A percentile compares a stretch with the other conserved stretches of the same genome.
These are phyloP conservation scores for Spodoptera frugiperda DNA, from an alignment of 1,140 invertebrate genomes.

Conservation along the genomic window DNA sequence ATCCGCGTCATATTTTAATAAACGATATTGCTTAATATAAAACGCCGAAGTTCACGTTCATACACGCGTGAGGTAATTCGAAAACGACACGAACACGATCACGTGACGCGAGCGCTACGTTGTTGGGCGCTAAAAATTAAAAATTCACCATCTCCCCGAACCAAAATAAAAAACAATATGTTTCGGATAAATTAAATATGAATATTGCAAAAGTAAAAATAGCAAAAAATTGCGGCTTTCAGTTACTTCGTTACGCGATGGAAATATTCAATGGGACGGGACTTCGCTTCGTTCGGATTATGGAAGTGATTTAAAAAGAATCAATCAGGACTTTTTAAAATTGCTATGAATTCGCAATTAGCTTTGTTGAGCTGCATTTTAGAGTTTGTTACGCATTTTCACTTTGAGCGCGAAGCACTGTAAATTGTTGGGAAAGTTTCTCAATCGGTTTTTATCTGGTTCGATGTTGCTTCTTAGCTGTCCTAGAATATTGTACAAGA, in stretches of 20 bases:
- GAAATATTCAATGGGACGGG: slow-evolving; percentile 43
- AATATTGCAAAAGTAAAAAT: slow-evolving; percentile 33
- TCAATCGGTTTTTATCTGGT: slow-evolving; percentile 7
- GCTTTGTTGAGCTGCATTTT: slow-evolving; percentile 17
- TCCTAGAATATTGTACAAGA: not conserved
- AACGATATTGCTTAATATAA: not conserved
- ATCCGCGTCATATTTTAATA: not conserved
- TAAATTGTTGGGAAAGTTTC: not conserved
- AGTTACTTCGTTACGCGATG: slow-evolving; percentile 37
- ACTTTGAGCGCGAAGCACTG: slow-evolving; percentile 6
- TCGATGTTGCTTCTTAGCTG: not conserved
- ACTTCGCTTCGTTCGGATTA: slow-evolving; percentile 44
- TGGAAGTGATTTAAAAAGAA: slow-evolving; percentile 23
- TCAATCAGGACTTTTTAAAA: slow-evolving; percentile 17
- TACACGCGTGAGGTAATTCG: not conserved
- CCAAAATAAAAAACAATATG: not conserved
- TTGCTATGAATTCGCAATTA: slow-evolving; percentile 14
- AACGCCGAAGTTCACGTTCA: slow-evolving; percentile 3
- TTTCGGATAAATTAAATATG: slow-evolving; percentile 34
- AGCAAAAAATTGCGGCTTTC: not conserved
- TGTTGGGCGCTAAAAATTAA: not conserved
- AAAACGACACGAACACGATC: not conserved
- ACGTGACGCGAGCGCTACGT: not conserved
- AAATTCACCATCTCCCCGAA: not conserved
- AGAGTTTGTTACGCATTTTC: slow-evolving; percentile 8